Evolutionary conservation across 1,140 invertebrate species (phyloP), one percentile per base, ranked within the genome.

Genomic region (Gryon sp.): DNA sequence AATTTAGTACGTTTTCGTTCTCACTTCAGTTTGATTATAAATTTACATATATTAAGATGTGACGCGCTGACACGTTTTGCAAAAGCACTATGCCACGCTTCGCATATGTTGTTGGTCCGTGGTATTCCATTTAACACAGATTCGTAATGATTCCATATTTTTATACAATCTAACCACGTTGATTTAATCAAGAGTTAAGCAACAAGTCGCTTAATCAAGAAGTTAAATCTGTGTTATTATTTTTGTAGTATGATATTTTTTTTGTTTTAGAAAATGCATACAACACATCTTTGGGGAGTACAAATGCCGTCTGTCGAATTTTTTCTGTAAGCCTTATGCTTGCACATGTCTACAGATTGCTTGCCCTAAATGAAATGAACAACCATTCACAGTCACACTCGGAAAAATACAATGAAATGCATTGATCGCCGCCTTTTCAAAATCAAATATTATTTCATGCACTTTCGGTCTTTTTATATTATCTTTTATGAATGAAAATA

Each of bases 141-240:
- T 5, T 41, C 2, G 20, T 41, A 41, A 41, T 41, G 38, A 41
- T 20, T 41, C 38, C 18, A 41, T 11, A 41, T n/a, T 19, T 41
- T 18, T 2, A 41, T 20, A 9, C 12, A 6, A 11, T 8, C 16
- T 8, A 41, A 19, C 18, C 18, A 41, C 2, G 4, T 19, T 20
- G 14, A 36, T n/a, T 2, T 41, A 20, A 20, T 41, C 18, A 20
- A 19, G 9, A 12, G n/a, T n/a, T 34, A 34, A 34, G 30, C 11
- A 5, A 12, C 30, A n/a, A n/a, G n/a, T n/a, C n/a, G n/a, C n/a
- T n/a, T n/a, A n/a, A n/a, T n/a, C n/a, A n/a, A n/a, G n/a, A n/a
- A n/a, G n/a, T n/a, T n/a, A 34, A 12, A 34, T 34, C 30, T 34
- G 4, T 12, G 3, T 34, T 34, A 9, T 34, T 34, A 12, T 5